Evolutionary conservation across 2,797 vertebrate genomes (phyloP), one percentile per base, ranked within the genome.

Genomic region (Coregonus ussuriensis): DNA sequence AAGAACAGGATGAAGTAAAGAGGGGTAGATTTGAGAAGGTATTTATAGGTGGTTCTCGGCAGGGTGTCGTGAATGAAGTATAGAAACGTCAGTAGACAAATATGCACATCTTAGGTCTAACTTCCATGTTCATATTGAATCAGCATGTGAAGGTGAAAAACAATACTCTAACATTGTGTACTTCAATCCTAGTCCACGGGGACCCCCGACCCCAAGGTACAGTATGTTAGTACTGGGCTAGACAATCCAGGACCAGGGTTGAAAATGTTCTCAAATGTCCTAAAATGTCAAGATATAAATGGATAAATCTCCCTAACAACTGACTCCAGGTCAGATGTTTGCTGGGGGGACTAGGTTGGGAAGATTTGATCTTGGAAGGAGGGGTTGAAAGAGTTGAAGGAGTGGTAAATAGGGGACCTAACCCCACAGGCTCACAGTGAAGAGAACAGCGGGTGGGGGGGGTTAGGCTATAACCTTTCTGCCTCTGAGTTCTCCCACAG

Each of bases 1-100:
- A 89, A 88, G 84, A 78, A 90, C 89, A 90, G 89, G 92, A 92
- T 83, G 87, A 88, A 83, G 82, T 80, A 80, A 81, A 89, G 86
- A 89, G 86, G 82, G 79, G 84, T 83, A 82, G 75, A 77, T 87
- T 83, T 88, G 82, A 87, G 77, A 89, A 86, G 75, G 86, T 91
- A 91, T 92, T 91, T 89, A 87, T 90, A 91, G 53, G 29, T 54
- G 51, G 33, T 29, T 82, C 35, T 54, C 77, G 68, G 77, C 74
- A 77, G 74, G 85, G 81, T 13, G 18, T 13, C 1, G 29, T 29
- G 9, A 0, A 71, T 76, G 71, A 76, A 78, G 72, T 77, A 83
- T 82, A 78, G 80, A 79, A 78, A 74, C 75, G 56, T 81, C 83
- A 81, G 70, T 81, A 69, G 76, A 83, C 79, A 83, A 79, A 88